Conservation (phyloP, 1,140 invertebrate genomes). For the Araneus ventricosus region DNA sequence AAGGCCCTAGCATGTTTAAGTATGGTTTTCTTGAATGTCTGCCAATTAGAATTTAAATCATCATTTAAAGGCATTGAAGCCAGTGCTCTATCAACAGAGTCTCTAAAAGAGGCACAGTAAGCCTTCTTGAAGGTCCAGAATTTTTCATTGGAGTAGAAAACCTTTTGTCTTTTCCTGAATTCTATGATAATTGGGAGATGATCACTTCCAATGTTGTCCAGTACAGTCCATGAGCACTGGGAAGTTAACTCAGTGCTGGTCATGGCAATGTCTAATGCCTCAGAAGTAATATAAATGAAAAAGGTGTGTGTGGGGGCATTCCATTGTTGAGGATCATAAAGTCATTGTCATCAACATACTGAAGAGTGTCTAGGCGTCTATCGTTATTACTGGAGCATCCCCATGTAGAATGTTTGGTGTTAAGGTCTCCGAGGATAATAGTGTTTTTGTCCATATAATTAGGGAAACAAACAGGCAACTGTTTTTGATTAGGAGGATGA, state of each 20-base stretch:
- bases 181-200: too few relatives aligned
- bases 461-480: neutral
- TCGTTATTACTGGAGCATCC: slow-evolving; percentile 27
- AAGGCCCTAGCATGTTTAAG: too few relatives aligned
- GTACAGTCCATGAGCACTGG: too few relatives aligned
- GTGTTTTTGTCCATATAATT: too few relatives aligned
- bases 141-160: neutral
- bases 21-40: too few relatives aligned
- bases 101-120: slow-evolving; percentile 30
- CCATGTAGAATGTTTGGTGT: slow-evolving; percentile 1
- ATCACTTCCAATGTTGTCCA: too few relatives aligned
- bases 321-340: slow-evolving; percentile 38
- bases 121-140: slow-evolving; percentile 24
- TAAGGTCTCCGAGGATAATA: slow-evolving; percentile 13
- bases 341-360: slow-evolving; percentile 17
- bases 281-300: neutral
- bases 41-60: too few relatives aligned
- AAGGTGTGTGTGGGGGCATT: slow-evolving; percentile 2
- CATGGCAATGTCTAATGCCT: too few relatives aligned
- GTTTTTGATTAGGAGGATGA: too few relatives aligned
- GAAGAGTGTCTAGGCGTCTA: neutral
- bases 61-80: neutral
- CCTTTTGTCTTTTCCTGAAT: too few relatives aligned
- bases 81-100: slow-evolving; percentile 21
- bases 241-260: neutral